A percentile compares a stretch with the other conserved stretches of the same genome.
Evolutionary conservation across 2,888 invertebrate genomes (phyloP).

Genomic region (Glaucopsyche alexis): DNA sequence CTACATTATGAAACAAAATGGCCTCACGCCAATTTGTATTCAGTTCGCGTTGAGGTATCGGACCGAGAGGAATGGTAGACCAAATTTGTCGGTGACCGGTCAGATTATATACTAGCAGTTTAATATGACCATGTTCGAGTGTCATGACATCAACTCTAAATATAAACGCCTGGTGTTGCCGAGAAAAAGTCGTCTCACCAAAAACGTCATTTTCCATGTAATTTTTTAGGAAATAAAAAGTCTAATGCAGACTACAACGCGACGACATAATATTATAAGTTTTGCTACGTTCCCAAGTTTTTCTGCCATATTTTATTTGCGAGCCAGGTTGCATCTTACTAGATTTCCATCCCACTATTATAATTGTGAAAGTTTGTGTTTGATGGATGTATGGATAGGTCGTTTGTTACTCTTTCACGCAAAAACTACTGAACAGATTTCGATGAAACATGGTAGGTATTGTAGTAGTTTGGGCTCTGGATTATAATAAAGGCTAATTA

Average conservation of each 20-base stretch:
- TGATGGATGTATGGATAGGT: no score
- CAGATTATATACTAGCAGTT: constrained; percentile 20
- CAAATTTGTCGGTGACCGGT: constrained; percentile 15
- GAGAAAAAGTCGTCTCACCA: constrained; percentile 11
- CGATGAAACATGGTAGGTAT: no score
- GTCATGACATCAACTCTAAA: constrained; percentile 29
- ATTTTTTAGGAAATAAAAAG: constrained; percentile 3
- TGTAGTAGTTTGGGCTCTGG: no score
- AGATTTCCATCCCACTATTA: no score
- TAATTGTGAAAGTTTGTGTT: no score
- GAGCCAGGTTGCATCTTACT: no score
- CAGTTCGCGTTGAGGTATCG: constrained; percentile 25
- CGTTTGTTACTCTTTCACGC: no score
- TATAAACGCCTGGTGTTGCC: constrained; percentile 11
- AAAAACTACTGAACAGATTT: no score
- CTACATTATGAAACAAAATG: constrained; percentile 27
- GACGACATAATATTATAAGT: background rate
- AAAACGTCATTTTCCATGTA: constrained; percentile 16
- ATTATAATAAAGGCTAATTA: no score
- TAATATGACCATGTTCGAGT: constrained; percentile 20
- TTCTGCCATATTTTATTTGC: no score
- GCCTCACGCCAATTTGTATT: constrained; percentile 15
- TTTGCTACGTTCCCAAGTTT: background rate
- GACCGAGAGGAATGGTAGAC: constrained; percentile 11
- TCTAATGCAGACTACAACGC: background rate